Evolutionary conservation across 2,113 vertebrate genomes (phyloP), one percentile per base, ranked within the genome.

Genomic region (Azemiops feae): DNA sequence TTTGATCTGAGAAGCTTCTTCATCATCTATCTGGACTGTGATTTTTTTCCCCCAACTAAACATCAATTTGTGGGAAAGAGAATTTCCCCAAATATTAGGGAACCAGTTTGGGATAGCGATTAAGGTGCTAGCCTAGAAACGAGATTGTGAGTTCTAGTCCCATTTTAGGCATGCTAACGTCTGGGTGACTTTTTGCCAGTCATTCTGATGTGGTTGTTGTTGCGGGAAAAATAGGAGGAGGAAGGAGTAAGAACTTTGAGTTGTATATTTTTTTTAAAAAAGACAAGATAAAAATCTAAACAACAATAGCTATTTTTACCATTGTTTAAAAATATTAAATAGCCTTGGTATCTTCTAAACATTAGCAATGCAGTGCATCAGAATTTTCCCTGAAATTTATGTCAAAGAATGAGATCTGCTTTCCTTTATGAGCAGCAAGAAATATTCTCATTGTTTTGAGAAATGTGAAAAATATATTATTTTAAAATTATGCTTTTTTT

Each of bases 401-500:
- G 94, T 92, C 64, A 94, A 89, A 88, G 55, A 94, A 88, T 39
- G 12, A 5, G 43, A 64, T 95, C 93, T 22, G 0, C 43, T 91
- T 92, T 92, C n/a, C 87, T 52, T 96, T 64, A 90, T 94, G 94
- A 7, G 43, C 57, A 54, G 64, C 11, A 89, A 89, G 54, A 54
- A 94, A 92, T 54, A 34, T 57, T 1, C 57, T 95, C 92, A 43
- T 92, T 96, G 95, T 96, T 43, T 39, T 95, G 30, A 96, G 22
- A 94, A 92, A 47, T 92, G 86, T 96, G 57, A 5, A 95, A 22
- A 54, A 91, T 53, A 10, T 85, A 39, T 89, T 96, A 11, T 96
- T 90, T 92, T 94, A 93, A 85, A 91, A 25, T 58, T 93, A 92
- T 93, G 87, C 27, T 90, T 94, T 89, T 94, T 95, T 94, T 94